Evolutionary conservation across 2,797 vertebrate species (phyloP).

Genomic region (Sebastes glaucus): DNA sequence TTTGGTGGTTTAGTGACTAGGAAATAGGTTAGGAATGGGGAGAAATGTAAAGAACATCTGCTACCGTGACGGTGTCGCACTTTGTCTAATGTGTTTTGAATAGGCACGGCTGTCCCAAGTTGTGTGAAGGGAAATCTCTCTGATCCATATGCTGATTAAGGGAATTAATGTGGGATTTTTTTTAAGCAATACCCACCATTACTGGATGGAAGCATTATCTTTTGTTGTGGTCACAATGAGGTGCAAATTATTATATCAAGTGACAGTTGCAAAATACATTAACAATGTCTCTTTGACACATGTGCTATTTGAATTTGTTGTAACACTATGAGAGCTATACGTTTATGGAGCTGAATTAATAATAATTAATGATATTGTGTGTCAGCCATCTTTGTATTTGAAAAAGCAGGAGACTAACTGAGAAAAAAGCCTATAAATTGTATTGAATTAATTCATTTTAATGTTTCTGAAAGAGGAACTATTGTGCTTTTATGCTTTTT

Average conservation of each 20-base stretch:
- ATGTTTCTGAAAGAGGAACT: not conserved
- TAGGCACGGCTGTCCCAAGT: constrained; percentile 74
- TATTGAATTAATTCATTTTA: not conserved
- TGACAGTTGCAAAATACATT: not conserved
- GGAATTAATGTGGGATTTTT: constrained; percentile 66
- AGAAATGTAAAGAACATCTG: constrained; percentile 82
- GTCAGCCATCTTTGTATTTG: not conserved
- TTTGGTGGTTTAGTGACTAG: constrained; percentile 76
- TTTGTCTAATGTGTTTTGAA: constrained; percentile 80
- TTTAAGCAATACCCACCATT: constrained; percentile 33
- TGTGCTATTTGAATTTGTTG: not conserved
- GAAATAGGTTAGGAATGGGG: constrained; percentile 80
- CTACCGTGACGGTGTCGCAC: constrained; percentile 81
- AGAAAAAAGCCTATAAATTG: not conserved
- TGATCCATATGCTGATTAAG: constrained; percentile 78
- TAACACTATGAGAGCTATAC: not conserved
- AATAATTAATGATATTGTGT: not conserved
- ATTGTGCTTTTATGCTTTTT: not conserved
- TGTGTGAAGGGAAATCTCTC: constrained; percentile 69
- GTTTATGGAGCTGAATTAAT: not conserved
- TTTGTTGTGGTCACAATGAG: constrained; percentile 10
- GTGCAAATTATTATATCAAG: constrained; percentile 19
- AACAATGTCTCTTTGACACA: not conserved
- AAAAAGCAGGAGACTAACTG: not conserved
- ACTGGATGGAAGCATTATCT: not conserved